Evolutionary conservation across 2,797 vertebrate species (phyloP).

Genomic region (Clarias pachynema): DNA sequence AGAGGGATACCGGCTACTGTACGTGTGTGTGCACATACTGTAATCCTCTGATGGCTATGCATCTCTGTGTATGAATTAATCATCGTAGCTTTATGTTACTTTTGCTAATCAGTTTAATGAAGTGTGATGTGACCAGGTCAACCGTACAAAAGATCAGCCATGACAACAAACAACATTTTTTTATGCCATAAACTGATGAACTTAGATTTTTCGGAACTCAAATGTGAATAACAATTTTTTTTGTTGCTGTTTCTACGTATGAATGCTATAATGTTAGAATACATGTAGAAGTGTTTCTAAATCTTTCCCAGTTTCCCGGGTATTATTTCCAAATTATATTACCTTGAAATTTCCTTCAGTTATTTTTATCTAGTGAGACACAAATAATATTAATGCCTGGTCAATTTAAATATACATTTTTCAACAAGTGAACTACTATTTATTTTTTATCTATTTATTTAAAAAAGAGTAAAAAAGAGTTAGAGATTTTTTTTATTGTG

Average conservation of each 20-base stretch:
- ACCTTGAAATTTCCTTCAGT: background rate
- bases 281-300: background rate
- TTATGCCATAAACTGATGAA: background rate
- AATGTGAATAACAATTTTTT: background rate
- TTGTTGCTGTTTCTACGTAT: background rate
- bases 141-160: background rate
- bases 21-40: constrained; percentile 20
- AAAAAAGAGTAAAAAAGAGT: background rate
- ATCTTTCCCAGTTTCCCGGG: background rate
- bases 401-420: background rate
- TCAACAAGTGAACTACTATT: background rate
- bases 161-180: background rate
- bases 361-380: background rate
- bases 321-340: background rate
- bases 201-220: background rate
- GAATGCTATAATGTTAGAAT: background rate
- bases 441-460: background rate
- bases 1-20: constrained; percentile 36
- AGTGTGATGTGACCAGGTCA: background rate
- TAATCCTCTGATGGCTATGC: constrained; percentile 25
- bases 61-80: constrained; percentile 20
- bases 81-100: constrained; percentile 21
- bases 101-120: constrained; percentile 14
- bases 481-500: background rate
- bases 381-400: background rate